A percentile compares a stretch with the other conserved stretches of the same genome.
Evolutionary conservation across 1,140 invertebrate genomes (phyloP).

Genomic region (Mycetomoellerius zeteki): DNA sequence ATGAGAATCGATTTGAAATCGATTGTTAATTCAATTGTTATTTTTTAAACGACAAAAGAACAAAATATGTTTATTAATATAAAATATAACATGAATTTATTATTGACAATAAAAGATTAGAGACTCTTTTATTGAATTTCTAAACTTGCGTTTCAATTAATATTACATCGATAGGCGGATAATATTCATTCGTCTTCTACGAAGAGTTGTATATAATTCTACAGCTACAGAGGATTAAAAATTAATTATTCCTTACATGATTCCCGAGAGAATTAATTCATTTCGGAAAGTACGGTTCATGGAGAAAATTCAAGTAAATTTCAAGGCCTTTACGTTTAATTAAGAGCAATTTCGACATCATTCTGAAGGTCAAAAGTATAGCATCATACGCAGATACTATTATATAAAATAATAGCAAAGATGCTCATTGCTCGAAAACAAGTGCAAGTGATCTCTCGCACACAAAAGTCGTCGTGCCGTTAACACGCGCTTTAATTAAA

Average conservation of each 20-base stretch:
- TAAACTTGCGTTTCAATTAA: background rate
- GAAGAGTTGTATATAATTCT: conserved; percentile 1
- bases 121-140: background rate
- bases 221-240: conserved; percentile 31
- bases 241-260: conserved; percentile 57
- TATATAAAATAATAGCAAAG: background rate
- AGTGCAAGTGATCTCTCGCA: background rate
- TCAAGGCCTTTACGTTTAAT: conserved; percentile 11
- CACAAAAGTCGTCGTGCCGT: background rate
- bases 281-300: background rate
- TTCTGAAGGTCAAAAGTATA: background rate
- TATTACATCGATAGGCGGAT: background rate
- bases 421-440: conserved; percentile 1
- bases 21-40: background rate
- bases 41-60: background rate
- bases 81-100: background rate
- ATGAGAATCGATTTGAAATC: background rate
- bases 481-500: conserved; percentile 48
- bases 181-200: background rate
- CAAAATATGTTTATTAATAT: background rate
- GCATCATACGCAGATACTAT: background rate
- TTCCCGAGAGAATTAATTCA: conserved; percentile 28
- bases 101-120: background rate
- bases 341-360: conserved; percentile 4
- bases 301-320: background rate